Evolutionary conservation across 2,888 invertebrate species (phyloP).

Genomic region (Torymus aiolomorphi): DNA sequence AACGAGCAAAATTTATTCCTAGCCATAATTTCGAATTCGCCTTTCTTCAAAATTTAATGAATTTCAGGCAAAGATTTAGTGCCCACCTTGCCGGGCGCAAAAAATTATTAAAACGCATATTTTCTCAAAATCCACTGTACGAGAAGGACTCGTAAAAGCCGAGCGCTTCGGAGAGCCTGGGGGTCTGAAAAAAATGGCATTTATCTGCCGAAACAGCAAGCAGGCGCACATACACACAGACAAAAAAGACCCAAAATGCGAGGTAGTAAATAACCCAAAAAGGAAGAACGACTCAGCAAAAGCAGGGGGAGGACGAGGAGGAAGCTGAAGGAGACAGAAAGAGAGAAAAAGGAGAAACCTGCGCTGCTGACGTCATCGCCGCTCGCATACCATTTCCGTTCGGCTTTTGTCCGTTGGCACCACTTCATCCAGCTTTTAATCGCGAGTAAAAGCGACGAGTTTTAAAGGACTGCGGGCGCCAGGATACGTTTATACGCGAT

Average conservation of each 20-base stretch:
- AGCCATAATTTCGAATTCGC: neutral
- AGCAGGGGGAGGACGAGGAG: neutral
- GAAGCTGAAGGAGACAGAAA: neutral
- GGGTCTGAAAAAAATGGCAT: neutral
- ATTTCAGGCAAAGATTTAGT: slow-evolving; percentile 20
- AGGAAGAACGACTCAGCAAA: slow-evolving; percentile 56
- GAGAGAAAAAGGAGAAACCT: neutral
- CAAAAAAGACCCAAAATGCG: slow-evolving; percentile 7
- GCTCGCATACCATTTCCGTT: slow-evolving; percentile 65
- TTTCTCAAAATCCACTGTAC: neutral
- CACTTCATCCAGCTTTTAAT: no score
- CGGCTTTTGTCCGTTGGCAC: neutral
- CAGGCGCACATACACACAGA: neutral
- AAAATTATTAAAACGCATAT: slow-evolving; percentile 12
- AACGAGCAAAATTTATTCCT: no score
- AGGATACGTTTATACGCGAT: neutral
- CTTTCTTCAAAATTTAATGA: slow-evolving; percentile 7
- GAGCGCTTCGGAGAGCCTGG: no score
- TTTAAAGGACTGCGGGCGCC: slow-evolving; percentile 41
- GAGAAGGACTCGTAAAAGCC: neutral
- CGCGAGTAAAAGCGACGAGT: slow-evolving; percentile 2
- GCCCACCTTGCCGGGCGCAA: neutral
- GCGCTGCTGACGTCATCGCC: slow-evolving; percentile 62
- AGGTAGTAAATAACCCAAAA: slow-evolving; percentile 40
- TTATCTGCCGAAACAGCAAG: slow-evolving; percentile 10